These are phyloP conservation scores for Ammodytes marinus DNA, from an alignment of 2,113 vertebrate species.

Conservation along the genomic window DNA sequence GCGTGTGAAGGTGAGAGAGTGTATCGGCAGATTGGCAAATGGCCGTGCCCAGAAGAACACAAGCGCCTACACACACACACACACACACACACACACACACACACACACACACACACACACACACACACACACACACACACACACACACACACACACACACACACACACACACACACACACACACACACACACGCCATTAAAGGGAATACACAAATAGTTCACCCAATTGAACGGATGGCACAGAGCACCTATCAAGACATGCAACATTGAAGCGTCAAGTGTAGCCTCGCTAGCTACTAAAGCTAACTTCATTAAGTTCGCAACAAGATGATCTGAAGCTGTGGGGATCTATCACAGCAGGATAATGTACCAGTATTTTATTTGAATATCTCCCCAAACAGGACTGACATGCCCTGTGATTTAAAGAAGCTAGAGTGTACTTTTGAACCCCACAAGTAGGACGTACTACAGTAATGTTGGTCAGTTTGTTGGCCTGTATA, in stretches of 20 bases:
- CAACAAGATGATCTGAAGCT: constrained; percentile 35
- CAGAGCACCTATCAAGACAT: constrained; percentile 14
- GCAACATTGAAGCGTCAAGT: constrained; percentile 41
- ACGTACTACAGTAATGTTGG: not conserved
- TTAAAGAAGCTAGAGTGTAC: not conserved
- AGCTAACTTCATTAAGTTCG: constrained; percentile 53
- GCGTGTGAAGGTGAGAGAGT: constrained; percentile 34
- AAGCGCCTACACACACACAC: no score
- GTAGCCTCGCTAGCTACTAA: constrained; percentile 26
- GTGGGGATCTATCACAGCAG: constrained; percentile 4
- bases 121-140: no score
- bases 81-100: no score
- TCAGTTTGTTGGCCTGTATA: not conserved
- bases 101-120: no score
- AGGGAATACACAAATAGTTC: constrained; percentile 44
- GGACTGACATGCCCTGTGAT: not conserved
- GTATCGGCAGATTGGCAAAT: not conserved
- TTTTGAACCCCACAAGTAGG: not conserved
- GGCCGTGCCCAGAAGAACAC: not conserved
- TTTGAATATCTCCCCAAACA: constrained; percentile 2
- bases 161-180: no score
- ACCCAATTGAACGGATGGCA: constrained; percentile 47
- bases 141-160: no score
- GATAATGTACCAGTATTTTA: constrained; percentile 16
- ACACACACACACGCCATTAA: constrained; percentile 2